A percentile compares a stretch with the other conserved stretches of the same genome.
These are phyloP conservation scores for Laticauda colubrina DNA, from an alignment of 2,113 vertebrate genomes.

Conservation along the genomic window DNA sequence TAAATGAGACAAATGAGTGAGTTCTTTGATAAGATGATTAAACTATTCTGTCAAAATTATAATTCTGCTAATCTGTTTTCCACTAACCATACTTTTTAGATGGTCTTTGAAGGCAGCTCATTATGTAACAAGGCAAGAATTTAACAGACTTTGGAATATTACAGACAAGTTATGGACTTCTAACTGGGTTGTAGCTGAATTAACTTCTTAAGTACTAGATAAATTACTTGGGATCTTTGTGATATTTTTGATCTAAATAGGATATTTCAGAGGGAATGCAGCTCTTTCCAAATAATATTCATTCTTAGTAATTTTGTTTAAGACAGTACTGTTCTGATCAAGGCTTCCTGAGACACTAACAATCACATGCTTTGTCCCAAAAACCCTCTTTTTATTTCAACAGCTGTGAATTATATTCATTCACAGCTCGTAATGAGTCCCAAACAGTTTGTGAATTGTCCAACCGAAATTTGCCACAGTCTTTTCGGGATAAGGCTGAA, in stretches of 20 bases:
- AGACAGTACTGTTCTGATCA: background rate
- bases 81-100: background rate
- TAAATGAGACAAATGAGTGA: background rate
- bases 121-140: background rate
- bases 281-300: background rate
- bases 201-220: background rate
- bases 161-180: background rate
- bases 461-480: no score
- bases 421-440: no score
- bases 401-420: no score
- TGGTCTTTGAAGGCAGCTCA: background rate
- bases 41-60: background rate
- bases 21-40: background rate
- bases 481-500: no score
- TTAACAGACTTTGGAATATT: background rate
- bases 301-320: background rate
- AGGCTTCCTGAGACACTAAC: no score
- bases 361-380: no score
- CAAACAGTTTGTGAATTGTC: no score
- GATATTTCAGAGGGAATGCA: background rate
- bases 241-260: background rate
- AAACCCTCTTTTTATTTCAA: no score
- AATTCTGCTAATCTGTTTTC: background rate
- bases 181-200: background rate
- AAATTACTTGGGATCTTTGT: background rate